Evolutionary conservation across 2,797 vertebrate species (phyloP).

Genomic region (Anabas testudineus): DNA sequence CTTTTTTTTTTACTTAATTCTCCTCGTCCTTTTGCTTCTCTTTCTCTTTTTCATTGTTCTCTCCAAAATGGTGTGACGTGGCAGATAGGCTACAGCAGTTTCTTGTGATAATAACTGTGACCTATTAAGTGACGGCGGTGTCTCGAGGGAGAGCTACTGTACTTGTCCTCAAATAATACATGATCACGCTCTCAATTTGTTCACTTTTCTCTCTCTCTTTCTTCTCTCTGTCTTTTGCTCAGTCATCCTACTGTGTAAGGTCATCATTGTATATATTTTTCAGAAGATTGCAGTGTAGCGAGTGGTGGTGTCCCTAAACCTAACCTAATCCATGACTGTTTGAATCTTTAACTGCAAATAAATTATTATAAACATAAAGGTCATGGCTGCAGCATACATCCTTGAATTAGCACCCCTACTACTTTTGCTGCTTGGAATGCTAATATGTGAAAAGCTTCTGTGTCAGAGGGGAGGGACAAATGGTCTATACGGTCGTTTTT

Average conservation of each 20-base stretch:
- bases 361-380: background rate
- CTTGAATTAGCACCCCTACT: background rate
- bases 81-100: constrained; percentile 4
- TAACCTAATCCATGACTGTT: background rate
- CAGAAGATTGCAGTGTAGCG: too few species aligned
- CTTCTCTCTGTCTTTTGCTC: constrained; percentile 14
- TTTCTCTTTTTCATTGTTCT: constrained; percentile 31
- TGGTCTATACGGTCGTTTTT: too few species aligned
- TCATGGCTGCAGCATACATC: background rate
- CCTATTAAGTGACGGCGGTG: constrained; percentile 67
- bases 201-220: background rate
- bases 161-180: constrained; percentile 73
- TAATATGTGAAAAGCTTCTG: too few species aligned
- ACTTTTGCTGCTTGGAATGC: too few species aligned
- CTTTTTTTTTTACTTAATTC: constrained; percentile 53
- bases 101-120: constrained; percentile 68
- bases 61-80: constrained; percentile 27
- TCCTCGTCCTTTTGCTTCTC: constrained; percentile 25
- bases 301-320: background rate
- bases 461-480: too few species aligned
- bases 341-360: too few species aligned
- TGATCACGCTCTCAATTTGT: constrained; percentile 52
- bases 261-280: constrained; percentile 23
- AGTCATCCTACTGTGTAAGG: constrained; percentile 50
- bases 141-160: constrained; percentile 65